Conservation (phyloP, 2,888 invertebrate species). For the Cheilosia pagana region DNA sequence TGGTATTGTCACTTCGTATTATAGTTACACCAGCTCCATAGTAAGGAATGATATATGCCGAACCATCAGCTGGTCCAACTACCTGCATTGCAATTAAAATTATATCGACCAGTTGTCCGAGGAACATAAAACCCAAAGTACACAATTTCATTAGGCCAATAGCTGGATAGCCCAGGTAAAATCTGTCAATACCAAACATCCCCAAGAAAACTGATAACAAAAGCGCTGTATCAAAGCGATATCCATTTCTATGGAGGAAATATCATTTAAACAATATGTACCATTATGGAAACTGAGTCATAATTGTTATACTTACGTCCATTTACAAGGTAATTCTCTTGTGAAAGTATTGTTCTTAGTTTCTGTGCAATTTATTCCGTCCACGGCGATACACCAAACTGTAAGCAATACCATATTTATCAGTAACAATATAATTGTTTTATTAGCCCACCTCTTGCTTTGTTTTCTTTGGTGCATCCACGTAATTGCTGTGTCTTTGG, state of each 20-base stretch:
- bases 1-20: slow-evolving; percentile 92
- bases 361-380: slow-evolving; percentile 91
- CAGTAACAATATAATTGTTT: not conserved
- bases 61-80: slow-evolving; percentile 97
- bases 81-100: slow-evolving; percentile 90
- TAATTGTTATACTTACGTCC: slow-evolving; percentile 90
- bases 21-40: slow-evolving; percentile 94
- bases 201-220: slow-evolving; percentile 98
- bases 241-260: slow-evolving; percentile 91
- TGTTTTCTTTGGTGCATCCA: slow-evolving; percentile 91
- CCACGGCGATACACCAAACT: slow-evolving; percentile 93
- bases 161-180: slow-evolving; percentile 99
- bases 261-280: not conserved
- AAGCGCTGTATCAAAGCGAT: slow-evolving; percentile 95
- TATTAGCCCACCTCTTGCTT: slow-evolving; percentile 87
- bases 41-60: slow-evolving; percentile 96
- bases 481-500: slow-evolving; percentile 93
- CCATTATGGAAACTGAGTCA: not conserved
- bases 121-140: slow-evolving; percentile 97
- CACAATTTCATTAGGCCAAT: slow-evolving; percentile 97
- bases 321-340: slow-evolving; percentile 93
- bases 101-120: slow-evolving; percentile 97
- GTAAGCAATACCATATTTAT: not conserved
- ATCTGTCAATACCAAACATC: slow-evolving; percentile 98
- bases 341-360: slow-evolving; percentile 92